Evolutionary conservation across 2,113 vertebrate genomes (phyloP).

Genomic region (Tor tambroides): DNA sequence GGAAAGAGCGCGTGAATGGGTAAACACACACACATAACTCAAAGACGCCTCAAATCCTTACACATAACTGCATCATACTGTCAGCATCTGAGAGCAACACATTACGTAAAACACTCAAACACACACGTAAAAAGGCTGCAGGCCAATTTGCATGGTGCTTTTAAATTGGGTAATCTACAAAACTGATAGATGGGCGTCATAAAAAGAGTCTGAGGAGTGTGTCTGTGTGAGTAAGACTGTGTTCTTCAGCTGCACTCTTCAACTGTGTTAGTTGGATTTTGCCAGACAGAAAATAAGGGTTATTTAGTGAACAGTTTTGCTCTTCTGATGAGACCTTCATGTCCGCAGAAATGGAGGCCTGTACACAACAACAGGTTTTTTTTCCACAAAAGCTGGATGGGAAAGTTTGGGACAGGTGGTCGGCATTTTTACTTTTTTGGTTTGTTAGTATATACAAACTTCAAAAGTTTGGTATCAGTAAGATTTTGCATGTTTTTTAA

Average conservation of each 20-base stretch:
- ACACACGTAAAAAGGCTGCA: background rate
- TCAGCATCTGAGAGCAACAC: background rate
- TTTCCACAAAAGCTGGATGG: background rate
- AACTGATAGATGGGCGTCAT: constrained; percentile 96
- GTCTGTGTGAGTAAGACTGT: constrained; percentile 88
- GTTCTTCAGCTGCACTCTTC: constrained; percentile 93
- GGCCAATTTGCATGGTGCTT: constrained; percentile 83
- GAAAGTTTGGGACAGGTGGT: background rate
- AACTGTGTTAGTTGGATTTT: constrained; percentile 92
- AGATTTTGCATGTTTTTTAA: too few species aligned
- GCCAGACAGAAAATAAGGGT: constrained; percentile 99
- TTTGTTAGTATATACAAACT: background rate
- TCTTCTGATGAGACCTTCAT: constrained; percentile 99
- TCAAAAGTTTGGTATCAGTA: too few species aligned
- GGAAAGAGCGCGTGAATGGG: background rate
- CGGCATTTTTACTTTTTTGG: background rate
- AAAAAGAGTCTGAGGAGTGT: constrained; percentile 69
- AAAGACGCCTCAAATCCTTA: constrained; percentile 7
- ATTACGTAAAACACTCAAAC: background rate
- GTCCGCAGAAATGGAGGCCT: constrained; percentile 93
- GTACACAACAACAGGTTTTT: constrained; percentile 81
- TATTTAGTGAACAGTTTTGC: constrained; percentile 98
- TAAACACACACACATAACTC: constrained; percentile 35
- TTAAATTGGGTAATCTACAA: constrained; percentile 93
- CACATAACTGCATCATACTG: background rate